Conservation (phyloP, 2,888 invertebrate species). For the Elaeidobius kamerunicus region DNA sequence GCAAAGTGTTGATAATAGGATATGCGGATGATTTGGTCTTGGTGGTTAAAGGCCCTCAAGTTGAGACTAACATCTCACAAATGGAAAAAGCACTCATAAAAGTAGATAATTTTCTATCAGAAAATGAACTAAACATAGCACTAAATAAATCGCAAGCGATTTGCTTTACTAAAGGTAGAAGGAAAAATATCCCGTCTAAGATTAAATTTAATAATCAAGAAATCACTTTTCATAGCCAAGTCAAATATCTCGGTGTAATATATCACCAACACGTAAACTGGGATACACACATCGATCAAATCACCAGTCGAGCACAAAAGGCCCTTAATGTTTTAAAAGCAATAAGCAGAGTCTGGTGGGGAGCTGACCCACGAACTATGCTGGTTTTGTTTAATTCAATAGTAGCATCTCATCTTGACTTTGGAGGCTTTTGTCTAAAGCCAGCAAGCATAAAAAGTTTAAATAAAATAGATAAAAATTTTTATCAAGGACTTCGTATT, state of each 20-base stretch:
- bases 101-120: background rate
- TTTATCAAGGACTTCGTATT: background rate
- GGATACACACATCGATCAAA: background rate
- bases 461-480: background rate
- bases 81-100: background rate
- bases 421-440: background rate
- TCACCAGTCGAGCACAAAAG: background rate
- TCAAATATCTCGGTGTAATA: background rate
- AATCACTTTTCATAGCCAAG: background rate
- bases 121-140: background rate
- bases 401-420: background rate
- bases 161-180: slow-evolving; percentile 3
- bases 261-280: background rate
- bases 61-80: background rate
- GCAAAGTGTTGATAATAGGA: background rate
- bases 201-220: background rate
- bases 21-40: slow-evolving; percentile 1
- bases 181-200: background rate
- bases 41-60: background rate
- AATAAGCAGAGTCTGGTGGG: slow-evolving; percentile 1
- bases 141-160: background rate
- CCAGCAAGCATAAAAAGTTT: background rate
- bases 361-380: background rate
- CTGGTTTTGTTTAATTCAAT: background rate
- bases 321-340: background rate